Base-by-base conservation (phyloP, 2,797 vertebrate genomes). In the Chaetodon trifasciatus region DNA sequence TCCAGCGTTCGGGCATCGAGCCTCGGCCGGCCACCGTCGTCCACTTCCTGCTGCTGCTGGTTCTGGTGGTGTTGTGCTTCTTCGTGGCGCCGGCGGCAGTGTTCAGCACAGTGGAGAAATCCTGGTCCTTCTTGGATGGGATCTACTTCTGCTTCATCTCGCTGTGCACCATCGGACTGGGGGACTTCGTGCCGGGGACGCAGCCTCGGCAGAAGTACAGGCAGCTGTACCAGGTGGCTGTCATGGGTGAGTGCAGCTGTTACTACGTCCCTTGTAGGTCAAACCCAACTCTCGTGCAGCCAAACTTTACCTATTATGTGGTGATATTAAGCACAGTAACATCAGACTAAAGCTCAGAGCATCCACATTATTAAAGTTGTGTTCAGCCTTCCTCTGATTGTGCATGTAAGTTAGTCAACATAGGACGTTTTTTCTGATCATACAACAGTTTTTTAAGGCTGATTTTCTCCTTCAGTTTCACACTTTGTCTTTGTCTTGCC, bases 81-180 rank as follows among this genome's bases (percentile, higher is more conserved):
- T 97, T 98, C 11, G 55, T 97, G 88, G 87, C 95, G 2, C 97
- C 97, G 0, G 96, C 97, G 0, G 86, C 93, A 0, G 40, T 97
- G 79, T 98, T 98, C 82, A 93, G 91, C 49, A 0, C 64, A 8
- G 74, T 97, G 3, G 97, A 98, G 83, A 68, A 73, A 6, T 79
- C 92, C 8, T 97, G 97, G 97, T 96, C 94, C 4, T 97, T 96
- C 86, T 77, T 98, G 84, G 97, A 98, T 0, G 96, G 97, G 17
- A 84, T 98, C 83, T 98, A 98, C 93, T 98, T 98, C 93, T 97
- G 96, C 64, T 97, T 98, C 91, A 97, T 98, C 89, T 98, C 97
- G 0, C 95, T 98, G 73, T 97, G 96, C 93, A 98, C 97, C 83
- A 97, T 98, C 2, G 97, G 97, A 16, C 95, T 98, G 4, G 97